Evolutionary conservation across 2,888 invertebrate species (phyloP).

Genomic region (Drosophila vallismaia): DNA sequence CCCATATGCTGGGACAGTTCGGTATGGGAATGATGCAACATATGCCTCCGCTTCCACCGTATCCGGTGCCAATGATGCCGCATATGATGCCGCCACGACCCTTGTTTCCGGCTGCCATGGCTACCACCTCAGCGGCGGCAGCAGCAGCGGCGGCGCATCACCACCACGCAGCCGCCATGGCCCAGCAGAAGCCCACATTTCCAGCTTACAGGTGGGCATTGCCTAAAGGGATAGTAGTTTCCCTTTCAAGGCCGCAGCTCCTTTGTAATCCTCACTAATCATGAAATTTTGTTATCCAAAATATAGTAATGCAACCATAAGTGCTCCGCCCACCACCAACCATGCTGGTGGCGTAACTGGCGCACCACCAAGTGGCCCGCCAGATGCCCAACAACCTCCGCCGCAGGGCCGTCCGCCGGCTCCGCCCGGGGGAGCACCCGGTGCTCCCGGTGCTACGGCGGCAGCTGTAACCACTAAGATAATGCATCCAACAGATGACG

Average conservation of each 20-base stretch:
- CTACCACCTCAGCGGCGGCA: conserved; percentile 87
- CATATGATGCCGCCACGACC: conserved; percentile 88
- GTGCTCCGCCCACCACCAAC: conserved; percentile 88
- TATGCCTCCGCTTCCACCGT: conserved; percentile 90
- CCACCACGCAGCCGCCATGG: conserved; percentile 80
- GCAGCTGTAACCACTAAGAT: conserved; percentile 94
- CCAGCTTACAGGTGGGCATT: conserved; percentile 89
- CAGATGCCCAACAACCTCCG: conserved; percentile 81
- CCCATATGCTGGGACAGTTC: conserved; percentile 86
- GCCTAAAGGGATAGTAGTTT: conserved; percentile 7
- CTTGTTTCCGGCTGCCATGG: conserved; percentile 90
- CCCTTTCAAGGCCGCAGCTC: background rate
- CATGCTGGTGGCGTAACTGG: conserved; percentile 81
- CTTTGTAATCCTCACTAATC: background rate
- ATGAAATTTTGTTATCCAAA: conserved; percentile 51
- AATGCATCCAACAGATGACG: conserved; percentile 96
- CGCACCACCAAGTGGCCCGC: conserved; percentile 42
- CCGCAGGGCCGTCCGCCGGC: conserved; percentile 77
- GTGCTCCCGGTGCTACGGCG: conserved; percentile 91
- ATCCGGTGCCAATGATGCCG: conserved; percentile 88
- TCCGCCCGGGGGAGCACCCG: conserved; percentile 82
- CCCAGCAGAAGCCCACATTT: conserved; percentile 90
- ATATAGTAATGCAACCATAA: conserved; percentile 89
- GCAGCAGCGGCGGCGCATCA: conserved; percentile 75
- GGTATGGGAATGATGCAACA: conserved; percentile 88